Base-by-base conservation (phyloP, 2,888 invertebrate genomes). In the Emmelina monodactyla region DNA sequence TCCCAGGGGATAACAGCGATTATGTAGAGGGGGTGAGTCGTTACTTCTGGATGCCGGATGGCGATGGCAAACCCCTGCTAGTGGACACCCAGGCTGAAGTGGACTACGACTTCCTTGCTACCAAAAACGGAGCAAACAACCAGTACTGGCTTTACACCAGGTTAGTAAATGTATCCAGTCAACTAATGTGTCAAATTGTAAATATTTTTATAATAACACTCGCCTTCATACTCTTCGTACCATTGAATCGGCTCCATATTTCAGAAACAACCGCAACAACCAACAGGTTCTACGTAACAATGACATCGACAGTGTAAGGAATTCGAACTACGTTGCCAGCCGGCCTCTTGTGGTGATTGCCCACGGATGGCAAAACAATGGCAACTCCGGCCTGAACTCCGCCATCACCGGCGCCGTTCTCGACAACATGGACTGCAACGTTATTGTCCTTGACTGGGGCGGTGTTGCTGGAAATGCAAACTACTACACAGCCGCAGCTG, bases 31-130 rank as follows among this genome's bases (percentile, higher is more conserved):
- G 76, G 0, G 54, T 58, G 33, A 73, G 72, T 44, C 67, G 66
- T 1, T 79, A 70, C 46, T 57, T 78, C 35, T 78, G 75, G 73
- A 72, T 78, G 62, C 65, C 71, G 2, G 66, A 78, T 48, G 62
- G 64, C n/a, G 53, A 69, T 1, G 71, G 66, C 1, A 47, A 46
- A 0, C 64, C 67, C 0, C 50, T 55, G 0, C 51, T 79, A 1
- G 70, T 73, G 3, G 76, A 79, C 43, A 49, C 78, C 2, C 42
- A 58, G 1, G 58, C 50, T 9, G 60, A 58, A 0, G 56, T 56
- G 1, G 51, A 62, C 13, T 42, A 56, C 7, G 31, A 19, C 0
- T 2, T 51, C 1, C 16, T 55, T 1, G 36, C 29, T 1, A 14
- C 47, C n/a, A 64, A 62, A 40, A 69, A 62, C 39, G 71, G 69